A percentile compares a stretch with the other conserved stretches of the same genome.
Evolutionary conservation across 2,113 vertebrate genomes (phyloP).

Genomic region (Bubo blakistoni): DNA sequence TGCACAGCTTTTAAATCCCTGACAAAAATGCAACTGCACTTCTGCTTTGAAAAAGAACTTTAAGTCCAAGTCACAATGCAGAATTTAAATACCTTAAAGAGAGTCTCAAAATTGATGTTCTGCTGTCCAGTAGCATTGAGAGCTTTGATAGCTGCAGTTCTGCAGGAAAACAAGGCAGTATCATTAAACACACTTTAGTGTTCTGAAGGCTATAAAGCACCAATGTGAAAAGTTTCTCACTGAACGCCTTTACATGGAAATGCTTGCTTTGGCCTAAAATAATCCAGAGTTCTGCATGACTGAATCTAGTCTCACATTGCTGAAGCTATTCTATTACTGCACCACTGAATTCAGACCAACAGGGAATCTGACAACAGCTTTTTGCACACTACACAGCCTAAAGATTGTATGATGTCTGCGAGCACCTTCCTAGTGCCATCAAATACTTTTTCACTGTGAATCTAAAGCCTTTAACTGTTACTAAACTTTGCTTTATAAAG

Average conservation of each 20-base stretch:
- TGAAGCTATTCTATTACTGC: not conserved
- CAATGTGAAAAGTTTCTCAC: not conserved
- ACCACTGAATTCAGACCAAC: not conserved
- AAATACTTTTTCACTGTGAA: not conserved
- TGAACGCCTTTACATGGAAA: not conserved
- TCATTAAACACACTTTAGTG: not conserved
- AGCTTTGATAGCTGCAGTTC: slow-evolving; percentile 83
- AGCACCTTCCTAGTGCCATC: not conserved
- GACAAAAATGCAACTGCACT: not conserved
- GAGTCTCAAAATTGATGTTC: slow-evolving; percentile 77
- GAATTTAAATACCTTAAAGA: slow-evolving; percentile 79
- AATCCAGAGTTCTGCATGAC: not conserved
- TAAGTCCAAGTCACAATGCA: not conserved
- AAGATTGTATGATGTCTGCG: accelerated
- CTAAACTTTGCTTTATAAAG: not conserved
- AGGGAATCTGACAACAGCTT: not conserved
- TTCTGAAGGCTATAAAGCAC: not conserved
- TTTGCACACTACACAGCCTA: not conserved
- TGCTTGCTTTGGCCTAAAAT: not conserved
- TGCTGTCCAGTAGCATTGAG: slow-evolving; percentile 85
- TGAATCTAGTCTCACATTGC: not conserved
- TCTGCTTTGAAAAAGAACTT: not conserved
- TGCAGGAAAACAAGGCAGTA: slow-evolving; percentile 33
- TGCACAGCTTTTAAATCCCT: not conserved
- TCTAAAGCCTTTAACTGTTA: not conserved